Evolutionary conservation across 2,888 invertebrate species (phyloP).

Genomic region (Euplexia lucipara): DNA sequence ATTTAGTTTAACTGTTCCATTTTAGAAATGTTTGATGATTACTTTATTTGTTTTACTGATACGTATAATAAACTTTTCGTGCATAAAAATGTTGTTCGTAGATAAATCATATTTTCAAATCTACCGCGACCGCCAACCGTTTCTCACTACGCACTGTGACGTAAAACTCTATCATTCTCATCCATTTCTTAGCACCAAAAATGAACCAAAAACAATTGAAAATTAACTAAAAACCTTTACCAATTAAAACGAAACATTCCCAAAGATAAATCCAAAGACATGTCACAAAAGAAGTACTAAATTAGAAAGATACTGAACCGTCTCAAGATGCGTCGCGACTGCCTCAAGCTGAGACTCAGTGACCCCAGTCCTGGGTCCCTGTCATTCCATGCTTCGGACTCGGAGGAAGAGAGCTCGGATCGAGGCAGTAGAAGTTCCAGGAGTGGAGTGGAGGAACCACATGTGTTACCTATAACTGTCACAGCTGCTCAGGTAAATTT

Average conservation of each 20-base stretch:
- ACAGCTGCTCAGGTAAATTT: slow-evolving; percentile 78
- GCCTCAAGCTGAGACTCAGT: slow-evolving; percentile 85
- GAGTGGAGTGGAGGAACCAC: slow-evolving; percentile 73
- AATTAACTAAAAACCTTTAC: slow-evolving; percentile 22
- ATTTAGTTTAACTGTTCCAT: slow-evolving; percentile 26
- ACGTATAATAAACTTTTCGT: slow-evolving; percentile 12
- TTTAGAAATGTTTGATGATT: slow-evolving; percentile 26
- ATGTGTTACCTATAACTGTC: slow-evolving; percentile 75
- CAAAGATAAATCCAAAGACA: slow-evolving; percentile 68
- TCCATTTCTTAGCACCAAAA: slow-evolving; percentile 12
- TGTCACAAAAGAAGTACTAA: slow-evolving; percentile 55
- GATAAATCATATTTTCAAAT: neutral
- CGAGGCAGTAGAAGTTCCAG: slow-evolving; percentile 75
- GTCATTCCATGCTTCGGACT: slow-evolving; percentile 84
- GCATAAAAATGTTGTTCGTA: neutral
- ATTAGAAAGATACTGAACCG: slow-evolving; percentile 47
- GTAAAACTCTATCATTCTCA: neutral
- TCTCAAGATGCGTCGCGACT: slow-evolving; percentile 85
- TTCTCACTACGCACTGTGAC: slow-evolving; percentile 7
- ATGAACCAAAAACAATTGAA: slow-evolving; percentile 21
- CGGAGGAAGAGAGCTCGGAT: slow-evolving; percentile 85
- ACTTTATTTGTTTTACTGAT: slow-evolving; percentile 34
- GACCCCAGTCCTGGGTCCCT: slow-evolving; percentile 83
- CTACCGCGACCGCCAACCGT: slow-evolving; percentile 14
- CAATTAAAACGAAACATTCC: slow-evolving; percentile 67